Base-by-base conservation (phyloP, 2,113 vertebrate species). In the Paradisaea rubra region DNA sequence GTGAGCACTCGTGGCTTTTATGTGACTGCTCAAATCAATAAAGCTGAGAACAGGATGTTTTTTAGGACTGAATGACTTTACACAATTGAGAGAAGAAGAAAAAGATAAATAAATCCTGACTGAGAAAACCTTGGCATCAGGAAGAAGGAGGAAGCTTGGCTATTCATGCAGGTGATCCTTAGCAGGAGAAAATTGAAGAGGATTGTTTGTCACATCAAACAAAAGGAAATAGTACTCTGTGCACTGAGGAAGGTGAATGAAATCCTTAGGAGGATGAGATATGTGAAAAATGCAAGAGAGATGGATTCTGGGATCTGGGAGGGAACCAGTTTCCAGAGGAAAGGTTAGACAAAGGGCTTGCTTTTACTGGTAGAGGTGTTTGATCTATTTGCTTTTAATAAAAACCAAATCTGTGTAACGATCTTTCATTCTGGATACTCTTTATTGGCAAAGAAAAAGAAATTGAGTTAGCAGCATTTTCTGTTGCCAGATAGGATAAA, bases 1-100 rank as follows among this genome's bases (percentile, higher is more conserved):
- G 13, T 84, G n/a, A 44, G 30, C 0, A 0, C 27, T 81, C 0
- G 0, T 15, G 25, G 27, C 74, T 87, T 74, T 86, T 52, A 19
- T 37, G 22, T 25, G 37, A 22, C 68, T 81, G 30, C 68, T 96
- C 37, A 83, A 56, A 56, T 72, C 27, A 49, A 52, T 57, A 31
- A 54, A 60, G 22, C 22, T 88, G 50, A 18, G 21, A 65, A 35
- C 16, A 11, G 45, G 11, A 13, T 66, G 11, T 5, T 52, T 88
- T 72, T 91, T 22, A 53, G 27, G 22, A 59, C 9, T 73, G 37
- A 53, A 37, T 25, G 24, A 30, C 7, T 65, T 83, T n/a, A 41
- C 0, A 1, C 35, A 66, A 5, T 13, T 31, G 42, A 73, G 65
- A 81, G 35, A 80, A 33, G 28, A 53, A 71, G 42, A 42, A 71